Evolutionary conservation across 2,113 vertebrate genomes (phyloP), one percentile per base, ranked within the genome.

Genomic region (Craseonycteris thonglongyai): DNA sequence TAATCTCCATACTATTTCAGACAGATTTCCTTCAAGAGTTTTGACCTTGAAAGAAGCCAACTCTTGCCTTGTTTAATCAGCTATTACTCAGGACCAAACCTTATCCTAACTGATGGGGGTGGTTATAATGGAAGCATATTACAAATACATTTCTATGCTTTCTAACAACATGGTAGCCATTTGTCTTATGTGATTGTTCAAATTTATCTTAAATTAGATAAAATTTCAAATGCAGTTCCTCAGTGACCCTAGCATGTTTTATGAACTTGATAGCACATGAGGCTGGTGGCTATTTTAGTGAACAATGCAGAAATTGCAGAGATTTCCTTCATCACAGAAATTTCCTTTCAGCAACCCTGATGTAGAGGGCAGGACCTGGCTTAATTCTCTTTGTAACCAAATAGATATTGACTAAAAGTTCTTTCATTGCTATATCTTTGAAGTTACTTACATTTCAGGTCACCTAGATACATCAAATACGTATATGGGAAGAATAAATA

Each of bases 181-280:
- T 49, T 68, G 47, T 10, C 58, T 16, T n/a, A 71, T 28, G 5
- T 51, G 61, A 18, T 24, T 49, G n/a, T 71, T 75, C 24, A 88
- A 66, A 84, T 58, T 78, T 76, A 69, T 82, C 28, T 49, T 51
- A 71, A 78, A 13, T 15, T 71, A 72, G 61, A 47, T 88, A 33
- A 30, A 79, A 75, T 42, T 59, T 54, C 66, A 88, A 83, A 63
- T 61, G 2, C 7, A 47, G 0, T 26, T 63, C 4, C 76, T 69
- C 18, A 19, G 28, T 71, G 26, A 76, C 6, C 5, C 2, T 76
- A 49, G 12, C 45, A 49, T 0, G n/a, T 72, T 42, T 51, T 33
- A 58, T 45, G 18, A 59, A 7, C 3, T 38, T 47, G 26, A 26
- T 45, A 93, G 33, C 11, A 47, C 21, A 12, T 24, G 28, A 5